Evolutionary conservation across 1,140 invertebrate genomes (phyloP), one percentile per base, ranked within the genome.

Genomic region (Caenorhabditis tropicalis): DNA sequence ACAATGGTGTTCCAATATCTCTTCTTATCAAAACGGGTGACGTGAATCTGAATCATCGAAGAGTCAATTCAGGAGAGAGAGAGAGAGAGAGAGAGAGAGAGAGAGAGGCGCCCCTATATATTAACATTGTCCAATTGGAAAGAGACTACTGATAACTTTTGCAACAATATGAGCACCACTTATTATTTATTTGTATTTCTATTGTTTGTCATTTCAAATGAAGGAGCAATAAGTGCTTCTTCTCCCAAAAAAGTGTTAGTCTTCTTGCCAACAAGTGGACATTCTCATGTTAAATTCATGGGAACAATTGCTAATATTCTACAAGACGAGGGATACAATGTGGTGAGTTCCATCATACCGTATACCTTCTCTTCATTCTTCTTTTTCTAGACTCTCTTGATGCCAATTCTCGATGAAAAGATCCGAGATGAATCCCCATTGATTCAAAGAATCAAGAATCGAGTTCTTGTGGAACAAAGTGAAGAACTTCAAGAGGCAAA

Each of bases 221-320:
- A 6, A n/a, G 49, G 24, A 56, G n/a, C 49, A 51, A 51, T 6
- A 51, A 24, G 7, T 10, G 39, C 5, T 6, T 6, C 5, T 5
- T 5, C 39, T 43, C 65, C 33, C 21, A 74, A 74, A 27, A 74
- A 74, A 46, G 65, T 74, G n/a, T 24, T 74, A n/a, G 36, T 74
- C 2, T 74, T 74, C 36, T n/a, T 74, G 15, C 65, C 65, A 19
- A 74, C 43, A 24, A 74, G 65, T 43, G 65, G 65, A 10, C 65
- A 74, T 12, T 74, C 65, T 43, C 65, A 74, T 74, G n/a, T 74
- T 16, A 74, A 74, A 74, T 74, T 74, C 10, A 74, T 74, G 65
- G 65, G 65, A 74, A 74, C 65, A 2, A 74, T 74, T 43, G 36
- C 65, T 21, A 74, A 74, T 74, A 74, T 74, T 43, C n/a, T 74